Conservation (phyloP, 2,113 vertebrate species). For the Stercorarius parasiticus region DNA sequence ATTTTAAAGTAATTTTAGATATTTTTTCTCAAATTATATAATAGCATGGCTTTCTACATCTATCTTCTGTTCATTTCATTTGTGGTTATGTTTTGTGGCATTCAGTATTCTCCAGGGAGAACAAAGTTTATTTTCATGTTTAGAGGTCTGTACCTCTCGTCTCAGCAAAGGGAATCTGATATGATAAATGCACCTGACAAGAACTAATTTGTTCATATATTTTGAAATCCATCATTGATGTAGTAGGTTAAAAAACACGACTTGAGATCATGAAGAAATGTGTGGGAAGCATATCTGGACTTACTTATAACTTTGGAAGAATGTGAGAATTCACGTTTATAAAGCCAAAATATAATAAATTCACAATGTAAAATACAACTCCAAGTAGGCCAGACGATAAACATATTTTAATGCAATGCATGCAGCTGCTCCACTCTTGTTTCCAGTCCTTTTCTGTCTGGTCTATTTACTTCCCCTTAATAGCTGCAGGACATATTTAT, state of each 20-base stretch:
- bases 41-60: not conserved
- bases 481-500: constrained; percentile 45
- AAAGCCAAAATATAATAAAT: constrained; percentile 59
- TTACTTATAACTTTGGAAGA: constrained; percentile 42
- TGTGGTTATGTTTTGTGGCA: not conserved
- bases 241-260: constrained; percentile 1
- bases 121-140: not conserved
- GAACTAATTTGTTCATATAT: not conserved
- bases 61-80: not conserved
- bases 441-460: constrained; percentile 46
- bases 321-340: constrained; percentile 50
- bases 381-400: constrained; percentile 52
- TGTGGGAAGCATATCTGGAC: constrained; percentile 35
- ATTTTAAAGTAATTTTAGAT: not conserved
- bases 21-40: not conserved
- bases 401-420: constrained; percentile 26
- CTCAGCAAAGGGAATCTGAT: not conserved
- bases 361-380: constrained; percentile 41
- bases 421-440: constrained; percentile 45
- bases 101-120: not conserved
- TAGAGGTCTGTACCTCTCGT: not conserved
- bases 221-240: not conserved
- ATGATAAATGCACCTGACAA: not conserved
- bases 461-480: constrained; percentile 43
- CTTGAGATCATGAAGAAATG: not conserved